Percentiles rank a stretch among this genome's conserved stretches.
Conservation (phyloP, 1,140 invertebrate genomes). For the Mizuhopecten yessoensis region DNA sequence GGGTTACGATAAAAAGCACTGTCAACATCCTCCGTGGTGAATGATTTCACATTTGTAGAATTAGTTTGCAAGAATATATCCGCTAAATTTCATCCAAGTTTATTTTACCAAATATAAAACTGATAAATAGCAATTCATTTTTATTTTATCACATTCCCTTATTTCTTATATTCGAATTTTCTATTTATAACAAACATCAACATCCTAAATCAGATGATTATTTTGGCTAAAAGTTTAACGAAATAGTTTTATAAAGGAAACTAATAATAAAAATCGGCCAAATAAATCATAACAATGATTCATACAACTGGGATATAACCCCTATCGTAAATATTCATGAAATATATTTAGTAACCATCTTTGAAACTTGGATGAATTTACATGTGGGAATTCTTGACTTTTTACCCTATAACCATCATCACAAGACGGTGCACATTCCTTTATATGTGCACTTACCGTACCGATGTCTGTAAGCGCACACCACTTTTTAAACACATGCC, state of each 20-base stretch:
- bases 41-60: neutral
- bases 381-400: neutral
- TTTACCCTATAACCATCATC: constrained; percentile 15
- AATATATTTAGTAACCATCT: too few relatives aligned
- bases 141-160: neutral
- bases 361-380: neutral
- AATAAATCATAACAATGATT: too few relatives aligned
- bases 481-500: neutral
- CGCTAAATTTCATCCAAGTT: neutral
- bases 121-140: neutral
- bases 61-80: neutral
- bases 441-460: neutral
- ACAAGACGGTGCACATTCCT: neutral
- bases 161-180: too few relatives aligned
- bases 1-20: neutral
- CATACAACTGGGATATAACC: too few relatives aligned
- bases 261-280: too few relatives aligned
- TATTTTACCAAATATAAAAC: neutral
- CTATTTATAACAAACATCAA: too few relatives aligned
- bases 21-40: neutral
- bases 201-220: too few relatives aligned
- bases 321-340: too few relatives aligned
- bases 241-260: too few relatives aligned
- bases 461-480: neutral
- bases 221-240: too few relatives aligned